Conservation (phyloP, 2,888 invertebrate species). For the Metopia argyrocephala region DNA sequence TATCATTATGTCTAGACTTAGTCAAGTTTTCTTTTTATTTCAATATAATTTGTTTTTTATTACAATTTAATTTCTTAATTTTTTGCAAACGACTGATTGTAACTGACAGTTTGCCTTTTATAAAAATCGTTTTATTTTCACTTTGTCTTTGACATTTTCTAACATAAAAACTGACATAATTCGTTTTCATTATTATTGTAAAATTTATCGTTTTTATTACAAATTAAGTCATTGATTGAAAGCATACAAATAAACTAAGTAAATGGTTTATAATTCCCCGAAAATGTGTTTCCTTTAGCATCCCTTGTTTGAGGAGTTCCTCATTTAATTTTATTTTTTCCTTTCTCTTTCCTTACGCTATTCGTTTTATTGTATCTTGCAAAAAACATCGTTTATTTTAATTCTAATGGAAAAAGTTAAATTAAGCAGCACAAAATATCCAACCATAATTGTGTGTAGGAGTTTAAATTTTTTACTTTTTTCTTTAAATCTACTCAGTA, state of each 20-base stretch:
- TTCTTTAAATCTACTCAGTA: too few species aligned
- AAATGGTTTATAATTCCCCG: constrained; percentile 14
- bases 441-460: background rate
- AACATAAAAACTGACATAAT: background rate
- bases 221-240: constrained; percentile 33
- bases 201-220: constrained; percentile 27
- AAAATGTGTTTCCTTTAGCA: background rate
- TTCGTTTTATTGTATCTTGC: background rate
- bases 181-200: background rate
- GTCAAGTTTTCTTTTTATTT: background rate
- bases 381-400: constrained; percentile 26
- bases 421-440: constrained; percentile 39
- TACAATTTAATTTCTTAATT: background rate
- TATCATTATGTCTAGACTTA: background rate
- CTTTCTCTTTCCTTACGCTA: background rate
- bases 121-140: too few species aligned
- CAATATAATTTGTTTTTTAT: background rate
- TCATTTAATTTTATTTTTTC: background rate
- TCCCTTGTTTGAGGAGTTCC: background rate
- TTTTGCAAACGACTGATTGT: background rate
- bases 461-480: background rate
- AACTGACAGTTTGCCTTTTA: background rate
- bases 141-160: background rate
- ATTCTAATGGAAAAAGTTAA: constrained; percentile 42
- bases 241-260: constrained; percentile 10